phyloP scores from a whole-genome alignment of 2,797 vertebrate species.

The Rhadinocentrus ornatus region DNA sequence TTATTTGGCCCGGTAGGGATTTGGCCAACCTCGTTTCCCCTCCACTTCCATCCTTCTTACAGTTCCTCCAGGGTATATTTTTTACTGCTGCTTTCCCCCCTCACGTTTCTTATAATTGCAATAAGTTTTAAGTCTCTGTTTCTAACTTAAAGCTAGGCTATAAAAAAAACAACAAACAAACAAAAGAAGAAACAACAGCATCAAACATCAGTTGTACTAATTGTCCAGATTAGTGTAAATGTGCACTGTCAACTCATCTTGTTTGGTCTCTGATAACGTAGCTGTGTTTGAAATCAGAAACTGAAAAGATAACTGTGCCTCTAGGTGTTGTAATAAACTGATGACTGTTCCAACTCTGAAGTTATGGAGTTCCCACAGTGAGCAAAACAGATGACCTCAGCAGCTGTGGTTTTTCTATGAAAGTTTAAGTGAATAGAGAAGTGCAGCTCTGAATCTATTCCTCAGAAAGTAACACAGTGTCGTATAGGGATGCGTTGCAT shows the following conservation, averaged over 20 bases:
- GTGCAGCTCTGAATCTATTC: slow-evolving; percentile 9
- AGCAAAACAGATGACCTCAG: slow-evolving; percentile 68
- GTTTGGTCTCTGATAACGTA: slow-evolving; percentile 56
- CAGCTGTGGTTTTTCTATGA: slow-evolving; percentile 39
- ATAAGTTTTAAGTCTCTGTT: slow-evolving; percentile 48
- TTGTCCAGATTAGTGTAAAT: slow-evolving; percentile 40
- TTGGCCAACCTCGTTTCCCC: slow-evolving; percentile 38
- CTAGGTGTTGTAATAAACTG: slow-evolving; percentile 74
- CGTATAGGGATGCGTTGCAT: slow-evolving; percentile 26
- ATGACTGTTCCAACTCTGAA: slow-evolving; percentile 73
- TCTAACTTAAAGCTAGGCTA: slow-evolving; percentile 44
- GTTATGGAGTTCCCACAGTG: slow-evolving; percentile 59
- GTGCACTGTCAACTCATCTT: slow-evolving; percentile 45
- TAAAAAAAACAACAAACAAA: not conserved
- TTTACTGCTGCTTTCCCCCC: slow-evolving; percentile 20
- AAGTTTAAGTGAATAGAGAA: slow-evolving; percentile 31
- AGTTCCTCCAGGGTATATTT: slow-evolving; percentile 50
- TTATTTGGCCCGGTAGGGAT: slow-evolving; percentile 65
- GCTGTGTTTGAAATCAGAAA: slow-evolving; percentile 63
- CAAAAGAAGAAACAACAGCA: slow-evolving; percentile 30
- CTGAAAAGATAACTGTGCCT: slow-evolving; percentile 76
- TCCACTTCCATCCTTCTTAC: slow-evolving; percentile 18
- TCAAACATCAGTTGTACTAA: slow-evolving; percentile 13
- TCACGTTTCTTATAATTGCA: slow-evolving; percentile 44
- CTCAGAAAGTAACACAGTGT: slow-evolving; percentile 13